phyloP scores from a whole-genome alignment of 2,113 vertebrate species.

The Engraulis encrasicolus region DNA sequence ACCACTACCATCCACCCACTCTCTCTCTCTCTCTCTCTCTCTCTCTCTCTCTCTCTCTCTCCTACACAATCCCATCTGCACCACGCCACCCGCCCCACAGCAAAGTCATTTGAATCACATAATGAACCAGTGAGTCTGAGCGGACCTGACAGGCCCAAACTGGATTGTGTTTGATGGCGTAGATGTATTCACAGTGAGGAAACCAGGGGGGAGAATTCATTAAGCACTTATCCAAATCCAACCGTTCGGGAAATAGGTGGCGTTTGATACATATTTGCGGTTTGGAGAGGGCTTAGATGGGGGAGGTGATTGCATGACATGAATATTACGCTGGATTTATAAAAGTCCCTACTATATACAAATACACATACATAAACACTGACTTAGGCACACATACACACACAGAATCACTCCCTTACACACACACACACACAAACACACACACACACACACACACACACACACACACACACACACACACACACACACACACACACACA shows the following conservation, averaged over 20 bases:
- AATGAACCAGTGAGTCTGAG: background rate
- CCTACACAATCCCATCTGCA: background rate
- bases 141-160: background rate
- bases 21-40: background rate
- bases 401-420: background rate
- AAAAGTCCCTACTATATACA: background rate
- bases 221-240: constrained; percentile 13
- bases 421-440: background rate
- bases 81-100: background rate
- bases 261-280: constrained; percentile 15
- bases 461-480: background rate
- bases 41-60: background rate
- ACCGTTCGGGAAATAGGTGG: background rate
- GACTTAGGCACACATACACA: background rate
- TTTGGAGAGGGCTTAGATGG: background rate
- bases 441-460: background rate
- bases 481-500: background rate
- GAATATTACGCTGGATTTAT: background rate
- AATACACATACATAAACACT: background rate
- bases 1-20: background rate
- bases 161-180: background rate
- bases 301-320: background rate
- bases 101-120: constrained; percentile 17
- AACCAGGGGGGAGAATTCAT: background rate
- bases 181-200: background rate